A percentile compares a stretch with the other conserved stretches of the same genome.
Conservation (phyloP, 2,888 invertebrate genomes). For the Leptothorax acervorum region DNA sequence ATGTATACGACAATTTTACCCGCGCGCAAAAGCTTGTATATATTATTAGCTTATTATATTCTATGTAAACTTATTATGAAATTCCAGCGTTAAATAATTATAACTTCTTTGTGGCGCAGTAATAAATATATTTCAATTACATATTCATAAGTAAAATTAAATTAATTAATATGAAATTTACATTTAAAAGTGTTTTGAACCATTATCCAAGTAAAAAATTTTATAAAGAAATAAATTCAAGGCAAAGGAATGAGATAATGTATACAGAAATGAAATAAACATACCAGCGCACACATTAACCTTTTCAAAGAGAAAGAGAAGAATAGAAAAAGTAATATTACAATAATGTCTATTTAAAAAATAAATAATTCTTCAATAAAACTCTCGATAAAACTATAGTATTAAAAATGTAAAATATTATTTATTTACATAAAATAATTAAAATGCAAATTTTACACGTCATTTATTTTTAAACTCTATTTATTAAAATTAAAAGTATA, state of each 20-base stretch:
- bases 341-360: background rate
- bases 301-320: background rate
- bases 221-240: background rate
- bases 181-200: slow-evolving; percentile 2
- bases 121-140: slow-evolving; percentile 7
- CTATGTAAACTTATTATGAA: slow-evolving; percentile 15
- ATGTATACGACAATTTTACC: background rate
- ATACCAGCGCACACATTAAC: background rate
- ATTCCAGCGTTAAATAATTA: slow-evolving; percentile 14
- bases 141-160: background rate
- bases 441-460: background rate
- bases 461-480: background rate
- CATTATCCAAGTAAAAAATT: background rate
- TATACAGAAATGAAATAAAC: background rate
- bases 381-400: background rate
- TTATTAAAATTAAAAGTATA: background rate
- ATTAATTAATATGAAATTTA: background rate
- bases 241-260: background rate
- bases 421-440: background rate
- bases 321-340: background rate
- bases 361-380: background rate
- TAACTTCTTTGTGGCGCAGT: background rate
- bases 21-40: background rate
- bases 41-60: slow-evolving; percentile 8
- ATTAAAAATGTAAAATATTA: background rate